Conservation (phyloP, 2,888 invertebrate genomes). For the Netelia virgata region DNA sequence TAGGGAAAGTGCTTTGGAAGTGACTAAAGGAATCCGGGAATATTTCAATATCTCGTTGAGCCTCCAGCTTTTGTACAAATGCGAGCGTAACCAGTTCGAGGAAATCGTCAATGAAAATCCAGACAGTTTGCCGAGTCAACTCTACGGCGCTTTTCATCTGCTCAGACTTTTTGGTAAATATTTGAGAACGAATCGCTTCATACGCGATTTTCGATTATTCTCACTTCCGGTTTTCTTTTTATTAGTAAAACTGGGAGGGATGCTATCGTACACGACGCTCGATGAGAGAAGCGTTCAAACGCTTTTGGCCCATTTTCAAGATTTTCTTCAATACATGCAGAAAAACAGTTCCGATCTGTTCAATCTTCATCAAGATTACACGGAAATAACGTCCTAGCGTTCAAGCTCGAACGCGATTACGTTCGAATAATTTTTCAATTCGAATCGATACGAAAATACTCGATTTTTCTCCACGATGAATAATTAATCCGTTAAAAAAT, state of each 20-base stretch:
- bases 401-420: neutral
- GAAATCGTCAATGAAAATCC: constrained; percentile 92
- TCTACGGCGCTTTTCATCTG: constrained; percentile 96
- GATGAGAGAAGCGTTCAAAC: constrained; percentile 95
- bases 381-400: constrained; percentile 90
- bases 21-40: constrained; percentile 91
- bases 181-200: constrained; percentile 45
- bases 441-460: neutral
- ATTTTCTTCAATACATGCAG: constrained; percentile 95
- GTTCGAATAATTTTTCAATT: too few species aligned
- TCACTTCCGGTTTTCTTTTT: constrained; percentile 14
- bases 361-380: constrained; percentile 92
- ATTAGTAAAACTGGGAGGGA: constrained; percentile 92
- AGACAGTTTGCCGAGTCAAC: constrained; percentile 91
- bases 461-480: neutral
- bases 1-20: constrained; percentile 80
- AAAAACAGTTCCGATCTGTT: constrained; percentile 93
- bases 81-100: constrained; percentile 96
- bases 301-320: constrained; percentile 93
- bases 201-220: too few species aligned
- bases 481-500: neutral
- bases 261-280: constrained; percentile 95
- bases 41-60: constrained; percentile 98
- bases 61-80: constrained; percentile 96
- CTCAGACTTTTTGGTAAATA: constrained; percentile 91